These are phyloP conservation scores for Thymelicus acteon DNA, from an alignment of 2,888 invertebrate species.

Conservation along the genomic window DNA sequence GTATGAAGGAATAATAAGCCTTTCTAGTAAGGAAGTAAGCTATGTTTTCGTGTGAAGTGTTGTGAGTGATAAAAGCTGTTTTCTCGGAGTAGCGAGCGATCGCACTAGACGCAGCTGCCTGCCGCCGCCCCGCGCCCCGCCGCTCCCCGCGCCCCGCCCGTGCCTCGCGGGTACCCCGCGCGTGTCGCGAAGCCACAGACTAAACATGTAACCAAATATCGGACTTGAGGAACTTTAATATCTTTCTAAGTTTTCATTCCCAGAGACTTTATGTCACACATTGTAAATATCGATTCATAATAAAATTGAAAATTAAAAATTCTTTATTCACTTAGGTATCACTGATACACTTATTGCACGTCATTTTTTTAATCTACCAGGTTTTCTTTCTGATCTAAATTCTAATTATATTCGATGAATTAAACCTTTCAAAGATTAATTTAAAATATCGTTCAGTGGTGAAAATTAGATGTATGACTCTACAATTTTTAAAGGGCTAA, in stretches of 20 bases:
- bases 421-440: too few relatives aligned
- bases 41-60: slow-evolving; percentile 46
- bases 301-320: too few relatives aligned
- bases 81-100: slow-evolving; percentile 70
- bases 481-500: too few relatives aligned
- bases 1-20: neutral
- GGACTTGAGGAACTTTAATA: neutral
- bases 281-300: too few relatives aligned
- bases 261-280: neutral
- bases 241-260: neutral
- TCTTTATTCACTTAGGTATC: too few relatives aligned
- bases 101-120: slow-evolving; percentile 81
- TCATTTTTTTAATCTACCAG: too few relatives aligned
- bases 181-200: slow-evolving; percentile 74
- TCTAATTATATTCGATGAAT: too few relatives aligned
- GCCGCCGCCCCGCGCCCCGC: slow-evolving; percentile 56
- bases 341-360: too few relatives aligned
- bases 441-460: too few relatives aligned
- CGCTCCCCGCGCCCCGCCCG: slow-evolving; percentile 48
- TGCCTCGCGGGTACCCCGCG: slow-evolving; percentile 63
- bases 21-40: slow-evolving; percentile 21
- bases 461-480: too few relatives aligned
- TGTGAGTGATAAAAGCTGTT: slow-evolving; percentile 70
- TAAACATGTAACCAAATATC: slow-evolving; percentile 39
- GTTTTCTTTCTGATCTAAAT: too few relatives aligned